These are phyloP conservation scores for Ornithoptera alexandrae DNA, from an alignment of 2,888 invertebrate genomes.

Conservation along the genomic window DNA sequence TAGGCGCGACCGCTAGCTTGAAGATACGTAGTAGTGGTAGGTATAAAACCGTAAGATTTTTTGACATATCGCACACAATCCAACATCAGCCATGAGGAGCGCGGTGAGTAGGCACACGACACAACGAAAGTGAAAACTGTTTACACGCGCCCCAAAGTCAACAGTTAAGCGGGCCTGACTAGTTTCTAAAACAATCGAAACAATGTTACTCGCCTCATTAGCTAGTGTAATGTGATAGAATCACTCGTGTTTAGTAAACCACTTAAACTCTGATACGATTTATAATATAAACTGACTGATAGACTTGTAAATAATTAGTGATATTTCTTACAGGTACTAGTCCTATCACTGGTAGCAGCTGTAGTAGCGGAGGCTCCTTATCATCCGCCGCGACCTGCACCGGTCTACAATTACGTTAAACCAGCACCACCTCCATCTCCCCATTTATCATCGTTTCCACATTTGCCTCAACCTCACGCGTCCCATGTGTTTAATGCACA, in stretches of 20 bases:
- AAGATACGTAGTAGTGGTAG: slow-evolving; percentile 57
- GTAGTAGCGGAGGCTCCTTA: slow-evolving; percentile 68
- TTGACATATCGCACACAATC: slow-evolving; percentile 52
- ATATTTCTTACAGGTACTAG: slow-evolving; percentile 49
- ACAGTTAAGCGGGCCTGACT: slow-evolving; percentile 41
- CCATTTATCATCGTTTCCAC: slow-evolving; percentile 32
- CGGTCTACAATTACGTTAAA: slow-evolving; percentile 52
- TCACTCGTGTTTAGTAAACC: background rate
- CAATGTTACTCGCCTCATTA: slow-evolving; percentile 28
- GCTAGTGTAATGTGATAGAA: slow-evolving; percentile 25
- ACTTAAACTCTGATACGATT: too few species aligned
- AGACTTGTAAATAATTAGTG: background rate
- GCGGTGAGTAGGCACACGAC: slow-evolving; percentile 63
- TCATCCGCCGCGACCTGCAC: slow-evolving; percentile 61
- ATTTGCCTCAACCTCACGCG: background rate
- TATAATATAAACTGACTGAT: background rate
- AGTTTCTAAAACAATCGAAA: slow-evolving; percentile 34
- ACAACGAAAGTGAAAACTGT: slow-evolving; percentile 42
- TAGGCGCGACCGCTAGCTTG: slow-evolving; percentile 25
- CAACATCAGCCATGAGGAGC: slow-evolving; percentile 63
- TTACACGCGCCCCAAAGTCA: slow-evolving; percentile 50
- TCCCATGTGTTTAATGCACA: slow-evolving; percentile 26
- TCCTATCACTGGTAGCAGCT: slow-evolving; percentile 59
- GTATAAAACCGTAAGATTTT: slow-evolving; percentile 60
- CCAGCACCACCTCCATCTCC: slow-evolving; percentile 42